Base-by-base conservation (phyloP, 2,113 vertebrate species). In the Dasypus novemcinctus region DNA sequence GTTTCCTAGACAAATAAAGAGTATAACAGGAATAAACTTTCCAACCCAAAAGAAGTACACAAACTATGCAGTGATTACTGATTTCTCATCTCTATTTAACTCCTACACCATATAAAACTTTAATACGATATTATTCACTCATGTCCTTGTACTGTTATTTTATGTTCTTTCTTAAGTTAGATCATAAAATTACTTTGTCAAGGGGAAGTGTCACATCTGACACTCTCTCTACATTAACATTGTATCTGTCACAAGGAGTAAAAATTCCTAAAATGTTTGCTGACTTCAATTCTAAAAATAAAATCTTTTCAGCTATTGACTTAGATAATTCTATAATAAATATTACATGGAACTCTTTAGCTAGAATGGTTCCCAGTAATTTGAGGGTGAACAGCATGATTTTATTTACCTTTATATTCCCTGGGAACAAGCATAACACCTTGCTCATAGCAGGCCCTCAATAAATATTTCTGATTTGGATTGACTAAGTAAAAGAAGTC, bases 181-280 rank as follows among this genome's bases (percentile, higher is more conserved):
- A 81, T 61, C 7, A 94, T 52, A 93, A 93, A 71, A 74, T 69
- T 49, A 78, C 64, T 72, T 82, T 82, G 63, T 71, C 75, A 93
- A 76, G 12, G 4, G 52, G 7, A 86, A 88, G 57, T 57, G 49
- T 54, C 64, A 82, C 49, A 76, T 31, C 20, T 78, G 33, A 79
- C 15, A 86, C 23, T n/a, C 86, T 91, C 71, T 61, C 66, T 69
- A n/a, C 85, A 69, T 38, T 86, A 52, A 91, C 87, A 76, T 71
- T 72, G 38, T 72, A 76, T 84, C 29, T 82, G 17, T 74, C 86
- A 59, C 21, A 64, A 8, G 38, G 49, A 89, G 36, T 75, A 79
- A 96, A 94, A 88, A 61, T 59, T 76, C 13, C 49, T 64, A 23
- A 95, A 89, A 89, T 31, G 33, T 59, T 71, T 91, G 57, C 59